Base-by-base conservation (phyloP, 2,888 invertebrate genomes). In the Lacanobia wlatinum region DNA sequence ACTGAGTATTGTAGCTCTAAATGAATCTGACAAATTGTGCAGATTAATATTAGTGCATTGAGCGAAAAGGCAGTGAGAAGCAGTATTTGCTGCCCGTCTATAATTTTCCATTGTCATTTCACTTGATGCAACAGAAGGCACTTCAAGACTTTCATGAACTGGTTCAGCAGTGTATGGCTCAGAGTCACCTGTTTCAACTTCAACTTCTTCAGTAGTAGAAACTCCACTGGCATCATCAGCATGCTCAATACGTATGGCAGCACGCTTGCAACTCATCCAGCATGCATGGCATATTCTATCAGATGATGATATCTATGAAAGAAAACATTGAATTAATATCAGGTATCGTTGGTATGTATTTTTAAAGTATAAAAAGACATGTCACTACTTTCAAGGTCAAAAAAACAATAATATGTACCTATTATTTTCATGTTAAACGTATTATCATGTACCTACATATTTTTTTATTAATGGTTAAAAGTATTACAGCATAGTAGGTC, bases 181-280 rank as follows among this genome's bases (percentile, higher is more conserved):
- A 66, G 66, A 46, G 66, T 48, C 66, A 66, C 63, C 66, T 66
- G 66, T 66, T 66, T 48, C 46, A 34, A 46, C 0, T 0, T 46
- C 43, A 66, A 66, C 66, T 63, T 48, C 64, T 66, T 66, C 46
- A 48, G 64, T 66, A 46, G 64, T 48, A 16, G 50, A 62, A n/a
- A 18, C 63, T 16, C 34, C 16, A 46, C 65, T 28, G 0, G 65
- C n/a, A 0, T n/a, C 60, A 10, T 59, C 65, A 65, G 0, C 28
- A 1, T 60, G 65, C 28, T 28, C n/a, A 59, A 43, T 16, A 16
- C 65, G 60, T 59, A 0, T 16, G 60, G 61, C 65, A 65, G 65
- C 65, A 59, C 65, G 65, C 60, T 65, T 65, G 0, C 65, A 60
- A 4, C 60, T 65, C 60, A 65, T 65, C 65, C 60, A 43, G 65